Evolutionary conservation across 2,797 vertebrate genomes (phyloP), one percentile per base, ranked within the genome.

Genomic region (Gymnocypris eckloni): DNA sequence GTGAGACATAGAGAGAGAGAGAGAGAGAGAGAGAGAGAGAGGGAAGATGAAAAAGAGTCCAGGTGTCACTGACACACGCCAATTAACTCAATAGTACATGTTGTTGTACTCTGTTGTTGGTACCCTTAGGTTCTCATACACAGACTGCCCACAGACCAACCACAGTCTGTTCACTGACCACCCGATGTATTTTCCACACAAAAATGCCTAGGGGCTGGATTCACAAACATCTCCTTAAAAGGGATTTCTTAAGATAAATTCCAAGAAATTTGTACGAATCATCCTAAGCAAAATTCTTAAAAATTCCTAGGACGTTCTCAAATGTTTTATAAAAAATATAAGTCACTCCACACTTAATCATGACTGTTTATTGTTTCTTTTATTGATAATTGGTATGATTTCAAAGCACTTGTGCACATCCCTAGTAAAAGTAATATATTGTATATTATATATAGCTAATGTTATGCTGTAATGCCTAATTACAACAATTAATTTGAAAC

Each of bases 1-100:
- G 97, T 98, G 89, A 79, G 79, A 59, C n/a, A 78, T n/a, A 67
- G 20, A n/a, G 25, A 15, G 43, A 77, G 28, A 48, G 11, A 78
- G 33, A 67, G 20, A 16, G 28, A 48, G 28, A 28, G 28, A 28
- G 28, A 28, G 28, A 28, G 28, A 28, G 28, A 28, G 28, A 28
- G 28, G 2, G 28, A 28, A 13, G 39, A 54, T 12, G 16, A 43
- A 39, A 79, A 9, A 61, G 37, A 80, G 10, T 45, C 11, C 15
- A 45, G 22, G 50, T 64, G 37, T 4, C 16, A 25, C 43, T 20
- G 10, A 67, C 25, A 0, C 25, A 52, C 9, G 28, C 1, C 48
- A 20, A 20, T 76, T 52, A 52, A 37, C 28, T 12, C 16, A 50
- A 16, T 52, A 50, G 50, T 13, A 2, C 28, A 54, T 39, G 18